phyloP scores from a whole-genome alignment of 2,797 vertebrate species.

The Morelia viridis region DNA sequence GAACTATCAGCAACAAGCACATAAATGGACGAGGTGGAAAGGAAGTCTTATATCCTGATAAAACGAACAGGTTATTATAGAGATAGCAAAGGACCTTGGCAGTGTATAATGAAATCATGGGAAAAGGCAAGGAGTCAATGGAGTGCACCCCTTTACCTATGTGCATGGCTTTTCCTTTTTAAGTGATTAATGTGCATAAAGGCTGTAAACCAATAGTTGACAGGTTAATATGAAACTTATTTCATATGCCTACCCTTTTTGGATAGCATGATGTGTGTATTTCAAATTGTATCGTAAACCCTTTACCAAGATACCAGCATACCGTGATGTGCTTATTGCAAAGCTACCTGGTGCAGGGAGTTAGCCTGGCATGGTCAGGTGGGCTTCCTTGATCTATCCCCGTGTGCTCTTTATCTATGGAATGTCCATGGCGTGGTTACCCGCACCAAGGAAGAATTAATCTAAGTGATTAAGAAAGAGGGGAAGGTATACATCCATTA shows the following conservation, averaged over 20 bases:
- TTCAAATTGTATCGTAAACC: not conserved
- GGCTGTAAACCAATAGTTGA: not conserved
- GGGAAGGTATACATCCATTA: not conserved
- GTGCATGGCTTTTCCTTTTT: not conserved
- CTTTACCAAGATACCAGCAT: not conserved
- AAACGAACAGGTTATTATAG: not conserved
- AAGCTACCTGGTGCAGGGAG: not conserved
- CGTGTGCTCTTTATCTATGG: not conserved
- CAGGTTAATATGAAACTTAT: not conserved
- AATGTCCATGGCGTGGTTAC: not conserved
- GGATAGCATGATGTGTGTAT: not conserved
- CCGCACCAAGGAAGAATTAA: not conserved
- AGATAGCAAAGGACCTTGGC: not conserved
- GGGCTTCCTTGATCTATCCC: not conserved
- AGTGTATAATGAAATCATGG: not conserved
- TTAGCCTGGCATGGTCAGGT: not conserved
- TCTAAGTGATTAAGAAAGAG: not conserved
- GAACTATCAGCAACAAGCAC: not conserved
- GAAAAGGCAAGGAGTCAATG: not conserved
- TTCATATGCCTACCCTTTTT: not conserved
- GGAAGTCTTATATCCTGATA: not conserved
- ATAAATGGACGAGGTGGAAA: not conserved
- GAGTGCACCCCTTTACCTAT: not conserved
- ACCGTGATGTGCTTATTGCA: not conserved
- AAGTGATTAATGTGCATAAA: not conserved